Percentiles rank a stretch among this genome's conserved stretches.
phyloP scores from a whole-genome alignment of 2,113 vertebrate genomes.

The Colinus virginianus region DNA sequence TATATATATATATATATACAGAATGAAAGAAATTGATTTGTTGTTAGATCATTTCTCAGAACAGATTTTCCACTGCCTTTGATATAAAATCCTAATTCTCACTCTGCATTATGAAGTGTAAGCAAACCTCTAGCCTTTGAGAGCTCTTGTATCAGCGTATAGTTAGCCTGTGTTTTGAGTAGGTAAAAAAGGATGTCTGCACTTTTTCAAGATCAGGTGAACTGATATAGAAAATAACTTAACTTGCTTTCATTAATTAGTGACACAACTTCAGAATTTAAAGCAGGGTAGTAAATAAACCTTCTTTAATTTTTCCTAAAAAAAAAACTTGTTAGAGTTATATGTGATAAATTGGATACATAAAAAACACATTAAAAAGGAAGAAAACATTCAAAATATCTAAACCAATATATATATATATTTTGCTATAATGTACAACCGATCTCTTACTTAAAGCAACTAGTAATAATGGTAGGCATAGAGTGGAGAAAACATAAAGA shows the following conservation, averaged over 20 bases:
- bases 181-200: background rate
- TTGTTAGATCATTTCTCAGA: background rate
- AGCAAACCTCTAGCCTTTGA: background rate
- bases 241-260: too few species aligned
- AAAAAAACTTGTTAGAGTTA: background rate
- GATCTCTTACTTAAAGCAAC: background rate
- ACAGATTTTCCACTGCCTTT: background rate
- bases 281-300: background rate
- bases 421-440: background rate
- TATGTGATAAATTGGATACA: background rate
- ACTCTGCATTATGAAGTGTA: accelerated
- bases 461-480: background rate
- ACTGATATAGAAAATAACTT: background rate
- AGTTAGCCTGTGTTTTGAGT: accelerated
- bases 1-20: too few species aligned
- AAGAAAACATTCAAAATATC: background rate
- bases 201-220: background rate
- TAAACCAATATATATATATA: background rate
- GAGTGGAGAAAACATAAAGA: background rate
- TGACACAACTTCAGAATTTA: background rate
- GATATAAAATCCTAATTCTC: background rate
- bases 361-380: background rate
- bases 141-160: background rate
- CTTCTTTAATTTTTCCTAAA: background rate
- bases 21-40: background rate